Evolutionary conservation across 2,888 invertebrate species (phyloP).

Genomic region (Peribatodes rhomboidaria): DNA sequence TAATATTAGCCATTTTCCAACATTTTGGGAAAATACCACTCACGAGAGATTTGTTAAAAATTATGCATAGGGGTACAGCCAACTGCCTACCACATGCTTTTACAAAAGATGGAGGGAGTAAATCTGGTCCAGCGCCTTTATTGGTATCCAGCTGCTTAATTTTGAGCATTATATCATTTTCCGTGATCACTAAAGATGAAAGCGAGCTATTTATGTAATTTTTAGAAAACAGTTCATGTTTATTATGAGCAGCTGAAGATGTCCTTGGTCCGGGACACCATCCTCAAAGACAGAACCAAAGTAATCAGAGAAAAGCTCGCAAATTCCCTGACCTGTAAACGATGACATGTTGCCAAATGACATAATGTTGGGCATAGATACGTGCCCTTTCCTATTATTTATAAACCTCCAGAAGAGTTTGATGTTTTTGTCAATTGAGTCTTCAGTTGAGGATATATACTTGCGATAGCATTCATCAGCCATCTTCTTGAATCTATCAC

Average conservation of each 20-base stretch:
- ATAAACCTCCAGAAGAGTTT: slow-evolving; percentile 4
- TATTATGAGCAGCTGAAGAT: neutral
- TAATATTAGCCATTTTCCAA: no score
- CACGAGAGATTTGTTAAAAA: no score
- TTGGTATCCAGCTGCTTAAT: no score
- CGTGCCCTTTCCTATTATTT: neutral
- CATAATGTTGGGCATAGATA: neutral
- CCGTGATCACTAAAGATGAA: no score
- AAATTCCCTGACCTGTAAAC: neutral
- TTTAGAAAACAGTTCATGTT: neutral
- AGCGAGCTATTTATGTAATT: no score
- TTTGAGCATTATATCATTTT: no score
- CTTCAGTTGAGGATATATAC: neutral
- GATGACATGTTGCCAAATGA: neutral
- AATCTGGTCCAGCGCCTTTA: no score
- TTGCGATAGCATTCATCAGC: neutral
- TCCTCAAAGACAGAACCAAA: neutral
- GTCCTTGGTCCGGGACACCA: neutral
- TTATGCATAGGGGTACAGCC: no score
- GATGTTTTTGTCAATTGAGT: neutral
- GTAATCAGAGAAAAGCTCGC: neutral
- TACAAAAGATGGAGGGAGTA: no score
- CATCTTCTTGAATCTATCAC: no score
- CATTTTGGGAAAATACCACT: no score
- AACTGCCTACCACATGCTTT: no score